Evolutionary conservation across 2,113 vertebrate genomes (phyloP).

Genomic region (Corydoras sp.): DNA sequence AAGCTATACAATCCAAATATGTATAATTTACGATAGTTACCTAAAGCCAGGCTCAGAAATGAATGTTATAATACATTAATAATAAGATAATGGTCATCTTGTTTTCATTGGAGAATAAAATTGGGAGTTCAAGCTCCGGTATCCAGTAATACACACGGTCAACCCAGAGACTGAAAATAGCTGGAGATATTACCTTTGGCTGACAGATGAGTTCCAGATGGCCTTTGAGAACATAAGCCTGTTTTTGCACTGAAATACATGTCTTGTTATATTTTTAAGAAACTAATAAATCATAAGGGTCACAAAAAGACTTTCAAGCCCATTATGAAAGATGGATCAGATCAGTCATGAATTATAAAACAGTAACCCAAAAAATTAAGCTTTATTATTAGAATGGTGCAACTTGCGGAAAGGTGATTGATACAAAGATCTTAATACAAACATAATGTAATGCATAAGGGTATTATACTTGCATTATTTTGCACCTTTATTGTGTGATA

Average conservation of each 20-base stretch:
- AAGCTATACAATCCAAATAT: no score
- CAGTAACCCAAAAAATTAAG: no score
- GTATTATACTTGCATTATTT: no score
- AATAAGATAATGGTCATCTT: not conserved
- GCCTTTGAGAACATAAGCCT: slow-evolving; percentile 31
- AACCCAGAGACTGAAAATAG: slow-evolving; percentile 30
- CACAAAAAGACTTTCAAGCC: slow-evolving; percentile 41
- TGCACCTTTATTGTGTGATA: no score
- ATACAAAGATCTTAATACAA: no score
- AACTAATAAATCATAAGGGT: slow-evolving; percentile 38
- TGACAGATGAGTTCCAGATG: slow-evolving; percentile 45
- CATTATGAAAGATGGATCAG: slow-evolving; percentile 37
- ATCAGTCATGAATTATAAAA: not conserved
- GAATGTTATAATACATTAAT: slow-evolving; percentile 12
- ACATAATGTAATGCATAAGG: no score
- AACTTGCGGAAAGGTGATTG: no score
- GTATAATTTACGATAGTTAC: no score
- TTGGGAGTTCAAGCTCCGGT: slow-evolving; percentile 37
- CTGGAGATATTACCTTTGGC: slow-evolving; percentile 32
- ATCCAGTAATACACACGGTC: slow-evolving; percentile 24
- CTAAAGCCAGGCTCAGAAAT: not conserved
- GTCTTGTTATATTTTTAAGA: slow-evolving; percentile 35
- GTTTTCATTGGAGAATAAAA: slow-evolving; percentile 18
- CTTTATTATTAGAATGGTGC: no score
- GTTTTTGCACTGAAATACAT: slow-evolving; percentile 40